These are phyloP conservation scores for Antheraea yamamai DNA, from an alignment of 2,888 invertebrate genomes.

Conservation along the genomic window DNA sequence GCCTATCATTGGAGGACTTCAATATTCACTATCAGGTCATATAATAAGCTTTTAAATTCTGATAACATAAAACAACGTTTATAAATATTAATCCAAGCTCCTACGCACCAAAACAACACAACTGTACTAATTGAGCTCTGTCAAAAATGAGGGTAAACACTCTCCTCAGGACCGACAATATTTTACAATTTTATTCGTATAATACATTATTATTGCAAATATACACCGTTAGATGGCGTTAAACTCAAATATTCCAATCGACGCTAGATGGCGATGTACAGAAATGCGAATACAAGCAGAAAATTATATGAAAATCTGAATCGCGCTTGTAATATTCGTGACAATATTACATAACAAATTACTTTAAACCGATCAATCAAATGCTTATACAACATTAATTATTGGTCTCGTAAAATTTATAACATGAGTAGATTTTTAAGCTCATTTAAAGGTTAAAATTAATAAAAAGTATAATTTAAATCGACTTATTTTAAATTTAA, in stretches of 20 bases:
- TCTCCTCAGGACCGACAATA: background rate
- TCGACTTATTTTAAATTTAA: background rate
- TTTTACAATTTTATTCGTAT: background rate
- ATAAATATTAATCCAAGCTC: background rate
- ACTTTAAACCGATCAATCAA: background rate
- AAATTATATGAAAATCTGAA: background rate
- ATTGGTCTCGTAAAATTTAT: background rate
- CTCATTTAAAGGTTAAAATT: background rate
- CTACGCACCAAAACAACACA: background rate
- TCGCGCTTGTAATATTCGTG: background rate
- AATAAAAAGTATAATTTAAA: background rate
- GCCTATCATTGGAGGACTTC: background rate
- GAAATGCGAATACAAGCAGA: background rate
- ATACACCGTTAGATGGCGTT: background rate
- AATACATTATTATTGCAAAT: background rate
- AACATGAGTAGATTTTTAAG: background rate
- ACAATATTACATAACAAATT: background rate
- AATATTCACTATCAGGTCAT: background rate
- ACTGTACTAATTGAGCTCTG: conserved; percentile 19
- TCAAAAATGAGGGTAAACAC: conserved; percentile 13
- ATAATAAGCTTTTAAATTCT: background rate
- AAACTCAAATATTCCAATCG: background rate
- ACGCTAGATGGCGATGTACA: background rate
- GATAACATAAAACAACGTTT: background rate
- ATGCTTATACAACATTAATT: background rate